Evolutionary conservation across 2,888 invertebrate genomes (phyloP).

Genomic region (Morpho achilles): DNA sequence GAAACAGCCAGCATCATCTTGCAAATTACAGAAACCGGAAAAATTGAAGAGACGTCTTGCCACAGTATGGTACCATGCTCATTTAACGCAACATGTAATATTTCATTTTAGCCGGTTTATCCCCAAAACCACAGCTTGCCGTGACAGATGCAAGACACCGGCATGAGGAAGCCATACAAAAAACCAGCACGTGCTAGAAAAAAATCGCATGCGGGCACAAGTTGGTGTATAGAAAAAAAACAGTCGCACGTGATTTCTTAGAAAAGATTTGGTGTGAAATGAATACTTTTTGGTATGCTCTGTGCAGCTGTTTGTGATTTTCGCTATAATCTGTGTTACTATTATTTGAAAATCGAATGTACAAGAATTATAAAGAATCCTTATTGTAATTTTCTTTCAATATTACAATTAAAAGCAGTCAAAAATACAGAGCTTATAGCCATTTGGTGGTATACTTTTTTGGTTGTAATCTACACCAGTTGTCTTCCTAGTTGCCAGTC

Average conservation of each 20-base stretch:
- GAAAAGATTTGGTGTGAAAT: conserved; percentile 50
- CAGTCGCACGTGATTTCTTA: conserved; percentile 53
- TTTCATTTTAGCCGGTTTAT: conserved; percentile 39
- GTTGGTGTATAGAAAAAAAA: conserved; percentile 51
- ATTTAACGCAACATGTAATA: conserved; percentile 6
- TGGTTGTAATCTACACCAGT: no score
- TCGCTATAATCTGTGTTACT: conserved; percentile 13
- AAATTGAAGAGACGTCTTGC: conserved; percentile 31
- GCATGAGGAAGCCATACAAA: conserved; percentile 63
- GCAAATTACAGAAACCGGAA: conserved; percentile 55
- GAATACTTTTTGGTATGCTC: conserved; percentile 46
- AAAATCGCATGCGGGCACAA: conserved; percentile 75
- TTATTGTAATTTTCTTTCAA: no score
- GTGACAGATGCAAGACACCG: conserved; percentile 70
- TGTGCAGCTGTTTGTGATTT: conserved; percentile 37
- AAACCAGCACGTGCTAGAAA: conserved; percentile 70
- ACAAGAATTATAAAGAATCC: not conserved
- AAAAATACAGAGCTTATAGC: no score
- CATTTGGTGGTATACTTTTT: no score
- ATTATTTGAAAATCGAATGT: not conserved
- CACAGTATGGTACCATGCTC: not conserved
- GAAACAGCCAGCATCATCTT: conserved; percentile 64
- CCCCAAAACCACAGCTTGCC: conserved; percentile 68
- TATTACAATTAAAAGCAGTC: no score
- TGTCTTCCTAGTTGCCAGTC: no score